These are phyloP conservation scores for Leptinotarsa lineolata DNA, from an alignment of 1,140 invertebrate genomes.

Conservation along the genomic window DNA sequence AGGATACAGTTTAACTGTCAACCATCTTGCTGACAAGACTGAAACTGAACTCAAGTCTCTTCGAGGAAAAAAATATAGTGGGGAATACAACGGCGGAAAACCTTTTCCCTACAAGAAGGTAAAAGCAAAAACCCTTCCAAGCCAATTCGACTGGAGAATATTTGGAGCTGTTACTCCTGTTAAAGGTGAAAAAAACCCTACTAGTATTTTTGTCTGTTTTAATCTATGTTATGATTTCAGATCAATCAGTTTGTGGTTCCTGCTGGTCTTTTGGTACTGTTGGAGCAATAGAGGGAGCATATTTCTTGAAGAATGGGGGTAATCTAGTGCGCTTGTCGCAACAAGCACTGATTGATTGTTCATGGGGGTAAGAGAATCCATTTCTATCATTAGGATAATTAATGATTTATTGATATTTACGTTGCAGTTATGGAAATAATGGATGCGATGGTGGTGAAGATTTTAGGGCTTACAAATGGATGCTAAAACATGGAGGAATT, in stretches of 20 bases:
- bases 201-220: neutral
- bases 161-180: conserved; percentile 92
- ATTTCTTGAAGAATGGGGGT: conserved; percentile 81
- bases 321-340: conserved; percentile 83
- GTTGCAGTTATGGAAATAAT: conserved; percentile 80
- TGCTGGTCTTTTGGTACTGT: conserved; percentile 97
- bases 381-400: neutral
- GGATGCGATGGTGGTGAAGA: conserved; percentile 96
- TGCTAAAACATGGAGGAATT: conserved; percentile 87
- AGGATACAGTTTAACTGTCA: conserved; percentile 77
- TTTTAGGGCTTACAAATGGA: conserved; percentile 89
- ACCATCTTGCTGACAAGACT: conserved; percentile 86
- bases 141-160: conserved; percentile 85
- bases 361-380: conserved; percentile 73
- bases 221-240: conserved; percentile 51
- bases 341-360: conserved; percentile 93
- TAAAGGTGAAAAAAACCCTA: conserved; percentile 66
- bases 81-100: conserved; percentile 72
- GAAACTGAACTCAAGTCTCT: conserved; percentile 79
- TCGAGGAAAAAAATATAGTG: conserved; percentile 72
- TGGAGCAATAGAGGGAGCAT: conserved; percentile 90
- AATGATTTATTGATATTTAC: conserved; percentile 19
- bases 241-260: conserved; percentile 95
- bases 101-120: conserved; percentile 73
- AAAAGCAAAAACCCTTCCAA: conserved; percentile 61